Conservation (phyloP, 2,797 vertebrate genomes). For the Platalea minor region DNA sequence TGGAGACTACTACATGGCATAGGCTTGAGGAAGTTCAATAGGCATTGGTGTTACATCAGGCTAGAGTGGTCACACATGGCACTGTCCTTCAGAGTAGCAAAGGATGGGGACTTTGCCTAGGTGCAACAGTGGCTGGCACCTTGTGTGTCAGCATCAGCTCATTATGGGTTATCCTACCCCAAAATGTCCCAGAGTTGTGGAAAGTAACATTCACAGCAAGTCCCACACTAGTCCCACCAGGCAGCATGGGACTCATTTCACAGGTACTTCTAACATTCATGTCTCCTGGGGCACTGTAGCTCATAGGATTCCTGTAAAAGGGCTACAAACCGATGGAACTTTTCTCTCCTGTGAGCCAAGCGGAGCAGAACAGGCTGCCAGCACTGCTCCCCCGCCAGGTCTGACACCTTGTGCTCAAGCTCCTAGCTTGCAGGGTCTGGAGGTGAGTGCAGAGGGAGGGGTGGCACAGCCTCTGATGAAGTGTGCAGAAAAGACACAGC, state of each 20-base stretch:
- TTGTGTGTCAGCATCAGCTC: neutral
- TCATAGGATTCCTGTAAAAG: constrained; percentile 26
- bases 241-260: neutral
- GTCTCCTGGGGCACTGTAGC: neutral
- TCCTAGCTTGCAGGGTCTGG: neutral
- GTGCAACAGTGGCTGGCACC: neutral
- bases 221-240: neutral
- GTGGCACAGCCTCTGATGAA: constrained; percentile 30
- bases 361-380: constrained; percentile 12
- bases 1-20: too few relatives aligned
- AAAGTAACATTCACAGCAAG: neutral
- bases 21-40: neutral
- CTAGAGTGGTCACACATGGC: neutral
- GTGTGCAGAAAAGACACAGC: neutral
- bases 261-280: neutral
- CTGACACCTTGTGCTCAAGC: constrained; percentile 23
- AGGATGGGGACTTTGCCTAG: neutral
- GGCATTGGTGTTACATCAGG: accelerated
- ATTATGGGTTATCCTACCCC: neutral
- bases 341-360: constrained; percentile 1
- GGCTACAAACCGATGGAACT: neutral
- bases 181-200: neutral
- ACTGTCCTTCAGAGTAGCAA: neutral
- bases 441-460: neutral
- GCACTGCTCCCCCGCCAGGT: constrained; percentile 15